Percentiles rank a stretch among this genome's conserved stretches.
Conservation (phyloP, 2,113 vertebrate species). For the Nasalis larvatus region DNA sequence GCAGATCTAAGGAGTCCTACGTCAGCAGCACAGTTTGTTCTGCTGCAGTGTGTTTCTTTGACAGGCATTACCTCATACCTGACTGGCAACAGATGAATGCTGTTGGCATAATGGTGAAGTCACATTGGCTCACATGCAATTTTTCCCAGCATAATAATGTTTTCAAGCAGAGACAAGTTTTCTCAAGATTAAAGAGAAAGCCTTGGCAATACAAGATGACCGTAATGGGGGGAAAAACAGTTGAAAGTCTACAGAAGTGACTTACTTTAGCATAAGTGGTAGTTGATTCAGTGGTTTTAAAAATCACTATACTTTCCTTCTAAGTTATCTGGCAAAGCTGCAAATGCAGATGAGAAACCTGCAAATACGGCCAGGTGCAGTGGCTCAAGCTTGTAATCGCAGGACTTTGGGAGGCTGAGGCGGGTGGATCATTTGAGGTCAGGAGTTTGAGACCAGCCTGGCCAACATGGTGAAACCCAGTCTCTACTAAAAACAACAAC, state of each 20-base stretch:
- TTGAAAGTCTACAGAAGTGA: neutral
- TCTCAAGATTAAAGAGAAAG: conserved; percentile 30
- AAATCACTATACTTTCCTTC: neutral
- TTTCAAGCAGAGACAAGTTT: neutral
- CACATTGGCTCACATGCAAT: neutral
- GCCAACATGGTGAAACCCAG: too few species aligned
- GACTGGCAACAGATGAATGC: neutral
- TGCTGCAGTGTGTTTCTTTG: neutral
- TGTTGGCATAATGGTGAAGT: neutral
- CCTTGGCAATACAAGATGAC: neutral
- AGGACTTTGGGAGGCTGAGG: too few species aligned
- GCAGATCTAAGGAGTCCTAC: neutral
- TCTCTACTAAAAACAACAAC: too few species aligned
- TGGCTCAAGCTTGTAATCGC: too few species aligned
- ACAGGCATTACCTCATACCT: neutral
- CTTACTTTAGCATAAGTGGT: neutral
- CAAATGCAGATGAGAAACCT: neutral
- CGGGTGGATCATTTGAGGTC: too few species aligned
- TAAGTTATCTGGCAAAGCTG: neutral
- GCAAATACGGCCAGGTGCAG: neutral
- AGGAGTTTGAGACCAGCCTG: too few species aligned
- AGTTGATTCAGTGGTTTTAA: neutral
- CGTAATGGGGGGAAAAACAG: neutral
- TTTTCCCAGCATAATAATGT: neutral
- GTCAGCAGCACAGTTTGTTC: neutral